Percentiles rank a stretch among this genome's conserved stretches.
Conservation (phyloP, 2,888 invertebrate species). For the Drosophila cyrtoloma region DNA sequence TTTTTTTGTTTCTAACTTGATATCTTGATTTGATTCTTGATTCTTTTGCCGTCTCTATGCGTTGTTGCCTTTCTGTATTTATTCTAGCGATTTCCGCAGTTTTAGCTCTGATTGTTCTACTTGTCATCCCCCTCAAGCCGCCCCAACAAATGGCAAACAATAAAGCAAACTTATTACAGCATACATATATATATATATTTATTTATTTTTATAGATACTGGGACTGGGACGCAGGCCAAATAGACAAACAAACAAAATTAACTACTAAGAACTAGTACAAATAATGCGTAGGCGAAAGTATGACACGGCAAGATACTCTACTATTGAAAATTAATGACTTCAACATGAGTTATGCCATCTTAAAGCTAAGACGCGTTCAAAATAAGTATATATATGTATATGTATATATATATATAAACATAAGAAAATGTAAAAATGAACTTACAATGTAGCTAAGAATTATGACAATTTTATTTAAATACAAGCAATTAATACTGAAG, state of each 20-base stretch:
- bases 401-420: no score
- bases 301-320: not conserved
- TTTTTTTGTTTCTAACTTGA: constrained; percentile 4
- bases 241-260: constrained; percentile 24
- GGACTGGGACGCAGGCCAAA: constrained; percentile 2
- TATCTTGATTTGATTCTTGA: constrained; percentile 50
- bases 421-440: no score
- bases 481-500: not conserved
- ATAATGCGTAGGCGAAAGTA: not conserved
- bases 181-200: not conserved
- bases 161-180: constrained; percentile 61
- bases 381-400: no score
- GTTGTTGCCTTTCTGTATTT: constrained; percentile 47
- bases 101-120: constrained; percentile 71
- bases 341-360: not conserved
- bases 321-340: not conserved
- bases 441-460: no score
- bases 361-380: not conserved
- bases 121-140: constrained; percentile 59
- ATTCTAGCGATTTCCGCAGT: constrained; percentile 74
- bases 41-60: constrained; percentile 16
- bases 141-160: constrained; percentile 40
- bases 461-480: not conserved
- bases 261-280: constrained; percentile 1
- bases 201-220: not conserved